Evolutionary conservation across 2,113 vertebrate species (phyloP), one percentile per base, ranked within the genome.

Genomic region (Leptobrachium ailaonicum): DNA sequence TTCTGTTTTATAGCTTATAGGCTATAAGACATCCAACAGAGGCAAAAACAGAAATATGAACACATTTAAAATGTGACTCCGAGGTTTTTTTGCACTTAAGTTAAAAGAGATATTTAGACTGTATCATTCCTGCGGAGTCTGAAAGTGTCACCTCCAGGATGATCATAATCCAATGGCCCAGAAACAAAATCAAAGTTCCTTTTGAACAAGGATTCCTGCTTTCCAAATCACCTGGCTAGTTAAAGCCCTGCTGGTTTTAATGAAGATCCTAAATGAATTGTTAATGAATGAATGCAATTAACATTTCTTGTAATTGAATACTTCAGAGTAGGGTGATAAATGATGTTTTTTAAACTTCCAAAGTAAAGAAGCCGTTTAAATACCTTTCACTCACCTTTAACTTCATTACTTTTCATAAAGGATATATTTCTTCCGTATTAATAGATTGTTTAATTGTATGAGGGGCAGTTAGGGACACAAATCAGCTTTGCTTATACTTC

Each of bases 231-330:
- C 78, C 78, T 74, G 78, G 78, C 78, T 74, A 80, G 78, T 80
- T 80, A 80, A 74, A 80, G 71, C 50, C 78, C 78, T 80, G 78
- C 78, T 74, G 78, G 63, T 80, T 80, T 80, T 80, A 80, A 80
- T 80, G 78, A 80, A 80, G 78, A 80, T 80, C 78, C 78, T 80
- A 80, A 80, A 80, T 80, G 78, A 80, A 80, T 80, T 80, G 78
- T 80, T 80, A 80, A 80, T 80, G 78, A 80, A 80, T 80, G 78
- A 80, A 80, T 80, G 78, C 78, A 80, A 80, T 80, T 80, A 80
- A 80, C 78, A 80, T 80, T 80, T 80, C 78, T 80, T 80, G 71
- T 80, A 80, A 80, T 80, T 80, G 78, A 80, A 80, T 80, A 80
- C 78, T 80, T 80, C 71, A 80, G 78, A 80, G 78, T 66, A 58